Conservation (phyloP, 2,113 vertebrate genomes). For the Engraulis encrasicolus region DNA sequence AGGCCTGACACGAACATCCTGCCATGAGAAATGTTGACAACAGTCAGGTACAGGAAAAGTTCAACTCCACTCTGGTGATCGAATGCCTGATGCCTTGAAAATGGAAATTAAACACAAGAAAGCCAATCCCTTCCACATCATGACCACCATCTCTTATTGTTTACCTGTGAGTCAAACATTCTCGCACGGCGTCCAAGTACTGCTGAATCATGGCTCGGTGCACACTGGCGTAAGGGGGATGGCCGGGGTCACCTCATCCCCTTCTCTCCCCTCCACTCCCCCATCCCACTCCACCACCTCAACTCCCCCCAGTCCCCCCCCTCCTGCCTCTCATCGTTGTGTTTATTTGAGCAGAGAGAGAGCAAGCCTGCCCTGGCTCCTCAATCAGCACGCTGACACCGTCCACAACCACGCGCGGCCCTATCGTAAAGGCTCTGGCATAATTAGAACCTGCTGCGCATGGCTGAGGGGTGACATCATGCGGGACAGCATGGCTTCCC, state of each 20-base stretch:
- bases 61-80: neutral
- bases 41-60: neutral
- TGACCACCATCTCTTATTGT: neutral
- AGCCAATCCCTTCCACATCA: neutral
- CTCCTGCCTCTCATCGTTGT: neutral
- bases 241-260: neutral
- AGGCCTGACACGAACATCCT: neutral
- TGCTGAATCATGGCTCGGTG: neutral
- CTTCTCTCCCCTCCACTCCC: no score
- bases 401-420: slow-evolving; percentile 61
- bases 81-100: neutral
- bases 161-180: neutral
- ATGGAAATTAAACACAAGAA: neutral
- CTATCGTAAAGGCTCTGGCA: slow-evolving; percentile 62
- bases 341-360: slow-evolving; percentile 37
- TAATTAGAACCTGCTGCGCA: slow-evolving; percentile 75
- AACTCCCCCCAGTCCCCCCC: no score
- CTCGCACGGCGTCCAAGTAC: neutral
- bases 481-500: slow-evolving; percentile 70
- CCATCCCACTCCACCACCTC: no score
- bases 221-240: neutral
- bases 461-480: slow-evolving; percentile 73
- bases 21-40: slow-evolving; percentile 40
- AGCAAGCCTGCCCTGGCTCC: slow-evolving; percentile 57
- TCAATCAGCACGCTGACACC: slow-evolving; percentile 54